Evolutionary conservation across 2,113 vertebrate species (phyloP).

Genomic region (Corvus moneduloides): DNA sequence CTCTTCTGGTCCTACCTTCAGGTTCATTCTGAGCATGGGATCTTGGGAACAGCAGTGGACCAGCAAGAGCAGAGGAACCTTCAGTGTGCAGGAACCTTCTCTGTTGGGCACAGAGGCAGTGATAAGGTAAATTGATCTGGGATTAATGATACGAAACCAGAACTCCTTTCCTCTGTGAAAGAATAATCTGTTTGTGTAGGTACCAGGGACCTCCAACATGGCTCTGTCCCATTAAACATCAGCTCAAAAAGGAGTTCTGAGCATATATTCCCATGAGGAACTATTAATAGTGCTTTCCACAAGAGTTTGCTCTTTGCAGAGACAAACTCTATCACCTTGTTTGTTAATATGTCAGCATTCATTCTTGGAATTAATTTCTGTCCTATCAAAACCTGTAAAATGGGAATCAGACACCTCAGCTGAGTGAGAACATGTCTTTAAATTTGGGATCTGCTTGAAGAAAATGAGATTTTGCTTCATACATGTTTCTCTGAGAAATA

Average conservation of each 20-base stretch:
- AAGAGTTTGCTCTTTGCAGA: neutral
- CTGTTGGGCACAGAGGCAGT: neutral
- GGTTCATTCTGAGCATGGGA: neutral
- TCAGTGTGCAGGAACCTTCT: neutral
- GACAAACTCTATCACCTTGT: neutral
- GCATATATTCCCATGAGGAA: neutral
- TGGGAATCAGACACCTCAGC: neutral
- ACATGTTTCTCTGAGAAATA: neutral
- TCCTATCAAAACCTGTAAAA: neutral
- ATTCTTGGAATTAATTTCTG: neutral
- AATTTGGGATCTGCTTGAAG: neutral
- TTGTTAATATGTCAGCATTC: neutral
- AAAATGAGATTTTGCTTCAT: neutral
- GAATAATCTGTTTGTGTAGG: neutral
- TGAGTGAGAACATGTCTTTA: neutral
- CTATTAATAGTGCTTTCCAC: neutral
- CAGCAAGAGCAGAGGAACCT: neutral
- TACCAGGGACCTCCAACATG: neutral
- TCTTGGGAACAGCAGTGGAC: neutral
- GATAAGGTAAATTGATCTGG: neutral
- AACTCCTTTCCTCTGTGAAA: neutral
- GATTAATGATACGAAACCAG: accelerated
- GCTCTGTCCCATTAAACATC: neutral
- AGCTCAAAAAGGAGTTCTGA: neutral
- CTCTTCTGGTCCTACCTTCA: neutral